Base-by-base conservation (phyloP, 2,888 invertebrate species). In the Caenorhabditis sp. region DNA sequence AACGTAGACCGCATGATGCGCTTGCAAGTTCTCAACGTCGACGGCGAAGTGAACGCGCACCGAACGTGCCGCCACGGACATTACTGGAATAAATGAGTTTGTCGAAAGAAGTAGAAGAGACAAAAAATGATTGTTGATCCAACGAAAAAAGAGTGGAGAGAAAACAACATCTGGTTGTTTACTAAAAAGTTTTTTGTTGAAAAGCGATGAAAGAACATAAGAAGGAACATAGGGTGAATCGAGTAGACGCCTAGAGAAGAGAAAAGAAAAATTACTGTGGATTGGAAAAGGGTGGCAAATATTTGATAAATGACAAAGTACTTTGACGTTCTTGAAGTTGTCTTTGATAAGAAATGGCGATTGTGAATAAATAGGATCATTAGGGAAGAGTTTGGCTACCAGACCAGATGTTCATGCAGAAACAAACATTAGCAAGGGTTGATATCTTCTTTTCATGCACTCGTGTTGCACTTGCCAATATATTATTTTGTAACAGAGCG, bases 31-130 rank as follows among this genome's bases (percentile, higher is more conserved):
- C 27, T 79, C 65, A 60, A 83, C 81, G 69, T 80, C 82, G 68
- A 86, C 84, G 59, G 81, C 75, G 70, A 86, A 86, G 67, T 82
- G 80, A 56, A 86, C 80, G 26, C 78, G 80, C 10, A 73, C 70
- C 38, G 70, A 58, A 26, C 63, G 71, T 56, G 75, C 56, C 68
- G 76, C 58, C 64, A 62, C 65, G 67, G 71, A 66, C 70, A 71
- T 71, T 63, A 64, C 76, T 71, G 69, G 5, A 74, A 74, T 17
- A 20, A 53, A 20, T 5, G 17, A 50, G 20, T n/a, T 31, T 20
- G 10, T 25, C 27, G n/a, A 26, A 12, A 31, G 26, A 23, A 53
- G n/a, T n/a, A n/a, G n/a, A 54, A 38, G 17, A 17, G 17, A 64
- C 21, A 7, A 31, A 56, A 20, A 50, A 27, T 59, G 53, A 53